Base-by-base conservation (phyloP, 2,797 vertebrate species). In the Merluccius polli region DNA sequence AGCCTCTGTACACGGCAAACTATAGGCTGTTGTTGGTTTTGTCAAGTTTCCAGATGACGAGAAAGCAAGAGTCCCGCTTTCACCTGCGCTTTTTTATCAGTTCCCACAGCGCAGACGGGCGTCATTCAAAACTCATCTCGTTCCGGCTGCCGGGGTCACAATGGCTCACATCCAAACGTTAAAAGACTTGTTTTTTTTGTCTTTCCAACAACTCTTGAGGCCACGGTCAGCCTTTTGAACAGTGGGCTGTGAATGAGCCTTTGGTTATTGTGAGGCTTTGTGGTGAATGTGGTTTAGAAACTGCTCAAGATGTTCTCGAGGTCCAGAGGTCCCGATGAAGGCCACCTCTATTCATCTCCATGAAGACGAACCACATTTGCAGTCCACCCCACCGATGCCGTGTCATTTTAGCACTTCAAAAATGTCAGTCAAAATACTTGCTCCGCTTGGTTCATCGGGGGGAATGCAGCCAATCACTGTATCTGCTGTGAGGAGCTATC, bases 21-120 rank as follows among this genome's bases (percentile, higher is more conserved):
- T 83, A 83, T 78, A 76, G 87, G 80, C 84, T 90, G 89, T 90
- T 90, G 72, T 90, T 90, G 72, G 87, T 90, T 92, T 90, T 87
- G 82, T 82, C 52, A 78, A 88, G 85, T 85, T 82, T 89, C 80
- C 80, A 75, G 80, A 82, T 82, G 87, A 85, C 87, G 85, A n/a
- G 76, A 81, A 87, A 91, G 86, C 87, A 87, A 83, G 63, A 82
- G 59, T 27, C 73, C 77, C 74, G 88, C 86, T 74, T 75, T 75
- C 81, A 80, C 84, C 76, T 84, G 77, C 52, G 75, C 59, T 71
- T 74, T 83, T 35, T 83, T 86, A 88, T 79, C 72, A 77, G 79
- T 75, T 78, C 80, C 79, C 82, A 86, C 81, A 78, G 85, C 83
- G 16, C 18, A 10, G 83, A 88, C 85, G 87, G 82, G 75, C 87